Percentiles rank a stretch among this genome's conserved stretches.
phyloP scores from a whole-genome alignment of 2,797 vertebrate species.

The Anableps anableps region DNA sequence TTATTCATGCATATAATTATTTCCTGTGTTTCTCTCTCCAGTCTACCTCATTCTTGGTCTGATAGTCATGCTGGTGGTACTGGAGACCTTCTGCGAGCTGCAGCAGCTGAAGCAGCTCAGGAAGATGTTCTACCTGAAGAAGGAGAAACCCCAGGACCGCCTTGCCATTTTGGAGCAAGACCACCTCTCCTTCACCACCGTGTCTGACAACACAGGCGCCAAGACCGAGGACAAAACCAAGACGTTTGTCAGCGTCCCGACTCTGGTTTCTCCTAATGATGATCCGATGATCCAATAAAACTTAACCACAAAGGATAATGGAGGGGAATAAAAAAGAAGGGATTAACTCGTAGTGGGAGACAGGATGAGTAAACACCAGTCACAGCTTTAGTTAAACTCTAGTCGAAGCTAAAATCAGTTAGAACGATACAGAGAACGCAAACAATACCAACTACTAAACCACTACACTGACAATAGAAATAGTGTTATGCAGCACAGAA shows the following conservation, averaged over 20 bases:
- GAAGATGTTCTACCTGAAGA: conserved; percentile 97
- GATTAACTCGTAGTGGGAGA: conserved; percentile 1
- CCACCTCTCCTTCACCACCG: conserved; percentile 91
- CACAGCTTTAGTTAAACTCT: conserved; percentile 35
- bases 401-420: conserved; percentile 20
- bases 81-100: conserved; percentile 98
- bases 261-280: conserved; percentile 70
- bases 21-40: conserved; percentile 52
- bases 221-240: conserved; percentile 86
- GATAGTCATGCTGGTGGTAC: conserved; percentile 93
- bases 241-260: conserved; percentile 76
- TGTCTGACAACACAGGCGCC: conserved; percentile 79
- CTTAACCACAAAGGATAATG: neutral
- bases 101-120: conserved; percentile 94
- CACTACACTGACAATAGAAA: conserved; percentile 25
- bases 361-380: conserved; percentile 27
- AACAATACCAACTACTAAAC: conserved; percentile 27
- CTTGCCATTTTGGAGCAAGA: conserved; percentile 92
- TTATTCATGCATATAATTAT: neutral
- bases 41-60: conserved; percentile 94
- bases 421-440: conserved; percentile 17
- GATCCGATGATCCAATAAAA: conserved; percentile 80
- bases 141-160: conserved; percentile 90
- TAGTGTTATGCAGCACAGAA: conserved; percentile 27
- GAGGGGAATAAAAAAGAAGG: conserved; percentile 1